These are phyloP conservation scores for Calidris pugnax DNA, from an alignment of 2,113 vertebrate genomes.

Conservation along the genomic window DNA sequence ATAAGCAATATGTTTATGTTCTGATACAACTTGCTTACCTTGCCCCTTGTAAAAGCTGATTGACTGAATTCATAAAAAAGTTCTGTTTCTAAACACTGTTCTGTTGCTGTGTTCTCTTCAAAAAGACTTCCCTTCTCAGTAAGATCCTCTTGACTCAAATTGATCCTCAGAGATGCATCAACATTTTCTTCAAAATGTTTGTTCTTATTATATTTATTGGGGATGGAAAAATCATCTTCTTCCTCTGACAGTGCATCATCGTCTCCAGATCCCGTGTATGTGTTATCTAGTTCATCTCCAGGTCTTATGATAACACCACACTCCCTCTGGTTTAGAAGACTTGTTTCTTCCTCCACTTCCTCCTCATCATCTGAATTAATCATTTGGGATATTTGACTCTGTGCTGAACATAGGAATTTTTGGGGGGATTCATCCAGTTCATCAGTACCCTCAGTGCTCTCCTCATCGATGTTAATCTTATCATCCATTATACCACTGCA, in stretches of 20 bases:
- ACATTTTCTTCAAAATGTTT: slow-evolving; percentile 18
- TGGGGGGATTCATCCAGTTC: slow-evolving; percentile 66
- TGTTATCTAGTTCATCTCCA: slow-evolving; percentile 76
- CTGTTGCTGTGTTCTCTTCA: slow-evolving; percentile 26
- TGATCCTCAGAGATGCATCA: background rate
- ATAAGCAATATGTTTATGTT: background rate
- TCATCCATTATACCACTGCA: background rate
- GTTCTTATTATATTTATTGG: slow-evolving; percentile 37
- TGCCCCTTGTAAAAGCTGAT: slow-evolving; percentile 87
- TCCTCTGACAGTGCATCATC: slow-evolving; percentile 83
- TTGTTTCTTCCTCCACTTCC: slow-evolving; percentile 66
- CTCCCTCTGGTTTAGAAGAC: slow-evolving; percentile 13
- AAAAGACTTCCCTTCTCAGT: slow-evolving; percentile 33
- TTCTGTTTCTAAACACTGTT: slow-evolving; percentile 25
- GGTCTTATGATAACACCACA: slow-evolving; percentile 69
- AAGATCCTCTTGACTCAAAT: slow-evolving; percentile 52
- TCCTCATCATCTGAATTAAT: slow-evolving; percentile 75
- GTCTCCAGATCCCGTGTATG: slow-evolving; percentile 79
- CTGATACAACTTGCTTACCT: slow-evolving; percentile 74
- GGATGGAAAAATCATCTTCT: slow-evolving; percentile 62
- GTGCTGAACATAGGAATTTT: slow-evolving; percentile 28
- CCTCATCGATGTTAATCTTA: slow-evolving; percentile 55
- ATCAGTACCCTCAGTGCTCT: slow-evolving; percentile 65
- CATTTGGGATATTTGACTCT: background rate
- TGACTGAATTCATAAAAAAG: slow-evolving; percentile 85